Evolutionary conservation across 2,888 invertebrate genomes (phyloP).

Genomic region (Apamea epomidion): DNA sequence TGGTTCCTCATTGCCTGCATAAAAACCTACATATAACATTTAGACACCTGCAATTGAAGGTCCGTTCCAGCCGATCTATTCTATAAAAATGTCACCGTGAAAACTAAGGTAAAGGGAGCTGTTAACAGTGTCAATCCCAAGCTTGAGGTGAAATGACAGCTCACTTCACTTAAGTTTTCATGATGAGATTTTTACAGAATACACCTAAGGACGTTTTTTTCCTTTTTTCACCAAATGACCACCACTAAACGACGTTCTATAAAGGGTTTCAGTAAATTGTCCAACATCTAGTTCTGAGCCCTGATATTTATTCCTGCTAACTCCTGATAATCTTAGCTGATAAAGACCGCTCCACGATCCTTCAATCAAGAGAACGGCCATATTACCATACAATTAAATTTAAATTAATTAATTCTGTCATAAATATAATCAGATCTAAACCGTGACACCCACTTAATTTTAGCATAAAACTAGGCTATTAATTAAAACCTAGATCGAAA

Average conservation of each 20-base stretch:
- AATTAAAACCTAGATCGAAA: constrained; percentile 53
- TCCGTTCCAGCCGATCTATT: background rate
- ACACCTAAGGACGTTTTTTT: no score
- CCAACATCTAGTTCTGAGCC: background rate
- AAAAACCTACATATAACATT: background rate
- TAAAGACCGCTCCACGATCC: background rate
- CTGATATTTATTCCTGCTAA: background rate
- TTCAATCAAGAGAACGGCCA: constrained; percentile 31
- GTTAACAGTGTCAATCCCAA: no score
- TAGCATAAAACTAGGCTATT: constrained; percentile 62
- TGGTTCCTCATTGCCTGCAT: background rate
- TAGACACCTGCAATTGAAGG: background rate
- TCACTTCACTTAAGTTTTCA: no score
- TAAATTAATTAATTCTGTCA: constrained; percentile 56
- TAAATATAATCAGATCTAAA: constrained; percentile 63
- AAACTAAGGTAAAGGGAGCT: no score
- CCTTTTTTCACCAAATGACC: no score
- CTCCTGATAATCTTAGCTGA: background rate
- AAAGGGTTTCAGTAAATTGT: no score
- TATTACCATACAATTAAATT: constrained; percentile 55
- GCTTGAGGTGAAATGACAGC: no score
- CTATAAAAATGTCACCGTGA: no score
- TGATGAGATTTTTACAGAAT: no score
- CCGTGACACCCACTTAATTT: constrained; percentile 60
- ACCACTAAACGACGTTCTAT: no score